Evolutionary conservation across 2,888 invertebrate species (phyloP).

Genomic region (Ichneumoninae sp.): DNA sequence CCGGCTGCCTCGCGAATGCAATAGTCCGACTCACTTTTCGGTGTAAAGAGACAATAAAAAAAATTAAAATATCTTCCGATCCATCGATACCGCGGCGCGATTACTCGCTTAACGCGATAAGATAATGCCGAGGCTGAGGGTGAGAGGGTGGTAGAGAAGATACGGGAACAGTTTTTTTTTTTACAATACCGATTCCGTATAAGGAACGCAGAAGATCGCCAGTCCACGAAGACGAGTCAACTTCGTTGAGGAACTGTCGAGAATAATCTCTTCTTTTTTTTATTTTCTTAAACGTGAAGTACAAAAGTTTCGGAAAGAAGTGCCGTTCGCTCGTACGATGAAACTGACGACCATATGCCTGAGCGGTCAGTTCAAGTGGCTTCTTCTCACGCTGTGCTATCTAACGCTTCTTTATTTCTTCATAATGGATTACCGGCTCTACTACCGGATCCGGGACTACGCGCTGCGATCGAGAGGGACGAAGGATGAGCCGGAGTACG

Average conservation of each 20-base stretch:
- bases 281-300: not conserved
- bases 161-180: not conserved
- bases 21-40: no score
- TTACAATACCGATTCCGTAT: not conserved
- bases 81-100: not conserved
- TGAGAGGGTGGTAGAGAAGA: not conserved
- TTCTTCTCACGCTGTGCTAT: not conserved
- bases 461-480: constrained; percentile 85
- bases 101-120: not conserved
- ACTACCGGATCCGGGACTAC: constrained; percentile 89
- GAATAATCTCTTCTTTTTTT: not conserved
- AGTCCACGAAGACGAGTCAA: not conserved
- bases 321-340: constrained; percentile 8
- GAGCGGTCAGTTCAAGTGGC: constrained; percentile 18
- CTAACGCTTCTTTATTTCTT: constrained; percentile 84
- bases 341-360: not conserved
- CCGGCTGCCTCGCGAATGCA: no score
- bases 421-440: constrained; percentile 90
- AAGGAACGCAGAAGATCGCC: not conserved
- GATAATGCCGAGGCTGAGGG: constrained; percentile 6
- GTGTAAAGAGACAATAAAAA: no score
- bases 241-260: no score
- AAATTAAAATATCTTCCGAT: not conserved
- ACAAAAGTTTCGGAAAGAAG: not conserved
- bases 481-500: constrained; percentile 78